phyloP scores from a whole-genome alignment of 2,888 invertebrate genomes.

The Phoenoteleia sp. region DNA sequence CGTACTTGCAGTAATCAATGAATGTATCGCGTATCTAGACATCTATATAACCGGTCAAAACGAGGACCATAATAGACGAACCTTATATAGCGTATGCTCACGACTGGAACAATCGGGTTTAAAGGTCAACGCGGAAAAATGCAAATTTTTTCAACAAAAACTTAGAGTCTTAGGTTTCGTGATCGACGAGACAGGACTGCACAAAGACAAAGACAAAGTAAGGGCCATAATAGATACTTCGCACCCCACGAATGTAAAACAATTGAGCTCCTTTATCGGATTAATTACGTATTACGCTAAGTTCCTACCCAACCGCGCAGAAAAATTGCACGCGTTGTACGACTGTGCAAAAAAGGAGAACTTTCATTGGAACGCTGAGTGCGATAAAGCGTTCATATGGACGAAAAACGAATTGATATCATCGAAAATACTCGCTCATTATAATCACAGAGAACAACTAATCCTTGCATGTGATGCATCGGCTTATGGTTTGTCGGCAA shows the following conservation, averaged over 20 bases:
- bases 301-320: no score
- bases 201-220: no score
- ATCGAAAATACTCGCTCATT: neutral
- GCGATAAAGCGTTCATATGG: conserved; percentile 60
- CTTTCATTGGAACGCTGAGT: conserved; percentile 48
- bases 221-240: no score
- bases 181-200: no score
- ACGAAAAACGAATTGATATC: conserved; percentile 67
- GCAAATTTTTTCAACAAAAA: no score
- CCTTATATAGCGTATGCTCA: neutral
- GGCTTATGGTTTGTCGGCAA: conserved; percentile 7
- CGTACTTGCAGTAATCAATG: conserved; percentile 81
- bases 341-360: no score
- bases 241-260: no score
- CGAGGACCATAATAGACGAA: conserved; percentile 49
- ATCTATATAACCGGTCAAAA: conserved; percentile 81
- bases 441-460: conserved; percentile 4
- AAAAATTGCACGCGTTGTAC: no score
- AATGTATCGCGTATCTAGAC: conserved; percentile 82
- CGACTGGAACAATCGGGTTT: neutral
- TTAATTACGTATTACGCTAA: no score
- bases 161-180: no score
- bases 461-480: conserved; percentile 2
- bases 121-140: neutral
- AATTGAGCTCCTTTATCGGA: no score